Base-by-base conservation (phyloP, 1,140 invertebrate species). In the Stratiolaelaps scimitus region DNA sequence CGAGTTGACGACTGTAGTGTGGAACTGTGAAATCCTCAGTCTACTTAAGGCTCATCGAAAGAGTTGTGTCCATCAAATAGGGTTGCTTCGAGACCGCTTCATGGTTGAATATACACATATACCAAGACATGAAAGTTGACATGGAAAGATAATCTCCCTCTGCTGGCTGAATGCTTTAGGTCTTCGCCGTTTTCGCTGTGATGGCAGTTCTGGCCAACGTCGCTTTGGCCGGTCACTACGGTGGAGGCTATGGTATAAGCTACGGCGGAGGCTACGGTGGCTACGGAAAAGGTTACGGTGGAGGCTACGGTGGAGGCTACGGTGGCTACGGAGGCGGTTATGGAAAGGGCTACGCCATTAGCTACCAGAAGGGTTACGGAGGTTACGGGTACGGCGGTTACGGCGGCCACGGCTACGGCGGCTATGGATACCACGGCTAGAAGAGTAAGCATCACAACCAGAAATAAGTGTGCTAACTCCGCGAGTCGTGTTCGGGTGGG, bases 201-300 rank as follows among this genome's bases (percentile, higher is more conserved):
- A n/a, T n/a, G n/a, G n/a, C 34, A 40, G 34, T 40, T 40, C n/a
- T 40, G 34, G 34, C 34, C 10, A 40, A 40, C 34, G 4, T 10
- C 34, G 34, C 34, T 40, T 40, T 10, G 5, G 10, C 34, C 10
- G 34, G 34, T 10, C 10, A 10, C 34, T 60, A 60, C 53, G 53
- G 53, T 15, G 15, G 15, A 20, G 15, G 47, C 4, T 20, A 28
- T 15, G 19, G 26, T 6, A 28, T 4, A 15, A 23, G 53, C 13
- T 60, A 60, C 53, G 53, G 23, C 15, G 19, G 47, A 15, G 15
- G 47, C 20, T 60, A 60, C 53, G 53, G 53, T 15, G 15, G 15
- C 15, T 48, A 48, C 47, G 15, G 5, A 4, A 7, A 15, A 20
- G 15, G 47, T 6, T 20, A 28, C 47, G 19, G 26, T 6, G 15